phyloP scores from a whole-genome alignment of 2,113 vertebrate genomes.

The Paralichthys olivaceus region DNA sequence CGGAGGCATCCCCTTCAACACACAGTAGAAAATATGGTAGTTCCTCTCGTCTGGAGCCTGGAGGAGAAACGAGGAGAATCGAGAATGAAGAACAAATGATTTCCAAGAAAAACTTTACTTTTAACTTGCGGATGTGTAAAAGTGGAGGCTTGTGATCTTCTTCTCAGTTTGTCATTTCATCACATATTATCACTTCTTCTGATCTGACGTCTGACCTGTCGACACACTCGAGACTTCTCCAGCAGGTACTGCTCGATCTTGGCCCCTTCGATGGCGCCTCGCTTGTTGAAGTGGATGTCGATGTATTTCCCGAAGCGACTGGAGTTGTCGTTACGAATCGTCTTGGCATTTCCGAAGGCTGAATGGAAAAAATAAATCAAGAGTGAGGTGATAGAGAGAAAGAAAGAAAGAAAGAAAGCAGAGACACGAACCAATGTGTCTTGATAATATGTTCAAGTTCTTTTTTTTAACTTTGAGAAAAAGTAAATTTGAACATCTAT shows the following conservation, averaged over 20 bases:
- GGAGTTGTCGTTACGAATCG: conserved; percentile 81
- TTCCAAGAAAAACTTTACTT: not conserved
- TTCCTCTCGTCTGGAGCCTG: conserved; percentile 95
- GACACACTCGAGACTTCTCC: conserved; percentile 80
- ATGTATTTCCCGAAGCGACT: conserved; percentile 80
- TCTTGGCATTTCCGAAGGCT: conserved; percentile 81
- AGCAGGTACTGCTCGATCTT: conserved; percentile 82
- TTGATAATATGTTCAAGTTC: no score
- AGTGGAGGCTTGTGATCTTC: not conserved
- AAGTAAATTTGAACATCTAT: not conserved
- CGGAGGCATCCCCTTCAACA: conserved; percentile 92
- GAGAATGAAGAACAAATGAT: no score
- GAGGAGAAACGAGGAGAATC: not conserved
- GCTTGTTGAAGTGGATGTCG: conserved; percentile 80
- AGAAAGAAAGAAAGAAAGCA: no score
- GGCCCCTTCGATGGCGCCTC: conserved; percentile 79
- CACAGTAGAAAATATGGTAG: conserved; percentile 98
- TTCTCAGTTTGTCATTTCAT: no score
- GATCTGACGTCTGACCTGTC: conserved; percentile 65
- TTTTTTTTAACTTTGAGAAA: no score
- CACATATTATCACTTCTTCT: not conserved
- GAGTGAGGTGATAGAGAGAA: not conserved
- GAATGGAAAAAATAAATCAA: not conserved
- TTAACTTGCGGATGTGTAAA: no score
- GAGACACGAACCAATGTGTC: no score